phyloP scores from a whole-genome alignment of 2,797 vertebrate species.

The Liparis tanakae region DNA sequence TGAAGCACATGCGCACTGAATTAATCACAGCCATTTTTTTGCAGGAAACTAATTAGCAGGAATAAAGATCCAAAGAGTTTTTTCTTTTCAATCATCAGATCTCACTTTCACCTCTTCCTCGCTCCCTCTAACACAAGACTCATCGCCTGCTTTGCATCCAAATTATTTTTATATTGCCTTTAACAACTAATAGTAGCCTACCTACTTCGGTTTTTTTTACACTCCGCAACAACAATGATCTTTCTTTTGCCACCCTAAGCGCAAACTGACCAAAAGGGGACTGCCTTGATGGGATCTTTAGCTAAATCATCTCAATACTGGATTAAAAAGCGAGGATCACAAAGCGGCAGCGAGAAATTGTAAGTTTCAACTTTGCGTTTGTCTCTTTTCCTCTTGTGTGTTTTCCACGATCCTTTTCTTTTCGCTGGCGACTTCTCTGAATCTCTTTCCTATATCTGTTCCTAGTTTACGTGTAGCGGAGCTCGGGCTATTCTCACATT shows the following conservation, averaged over 20 bases:
- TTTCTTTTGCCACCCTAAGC: conserved; percentile 90
- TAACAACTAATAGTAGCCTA: conserved; percentile 84
- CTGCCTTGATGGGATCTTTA: conserved; percentile 93
- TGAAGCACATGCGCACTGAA: conserved; percentile 99
- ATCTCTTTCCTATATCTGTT: conserved; percentile 55
- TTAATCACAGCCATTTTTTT: conserved; percentile 99
- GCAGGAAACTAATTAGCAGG: conserved; percentile 99
- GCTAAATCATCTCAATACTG: conserved; percentile 91
- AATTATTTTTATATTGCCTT: conserved; percentile 93
- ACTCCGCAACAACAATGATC: conserved; percentile 95
- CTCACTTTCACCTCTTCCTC: conserved; percentile 97
- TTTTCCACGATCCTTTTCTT: conserved; percentile 79
- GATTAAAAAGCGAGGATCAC: conserved; percentile 94
- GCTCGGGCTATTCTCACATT: conserved; percentile 65
- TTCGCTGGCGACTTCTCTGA: conserved; percentile 73
- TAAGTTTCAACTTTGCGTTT: conserved; percentile 96
- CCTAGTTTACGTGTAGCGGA: conserved; percentile 65
- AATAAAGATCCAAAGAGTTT: conserved; percentile 99
- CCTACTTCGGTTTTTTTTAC: conserved; percentile 85
- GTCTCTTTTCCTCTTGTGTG: conserved; percentile 82
- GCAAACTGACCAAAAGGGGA: conserved; percentile 88
- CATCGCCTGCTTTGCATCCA: conserved; percentile 95
- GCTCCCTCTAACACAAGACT: conserved; percentile 91
- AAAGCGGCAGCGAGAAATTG: conserved; percentile 92
- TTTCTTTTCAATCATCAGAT: conserved; percentile 99